Evolutionary conservation across 2,888 invertebrate species (phyloP).

Genomic region (Polydrusus cervinus): DNA sequence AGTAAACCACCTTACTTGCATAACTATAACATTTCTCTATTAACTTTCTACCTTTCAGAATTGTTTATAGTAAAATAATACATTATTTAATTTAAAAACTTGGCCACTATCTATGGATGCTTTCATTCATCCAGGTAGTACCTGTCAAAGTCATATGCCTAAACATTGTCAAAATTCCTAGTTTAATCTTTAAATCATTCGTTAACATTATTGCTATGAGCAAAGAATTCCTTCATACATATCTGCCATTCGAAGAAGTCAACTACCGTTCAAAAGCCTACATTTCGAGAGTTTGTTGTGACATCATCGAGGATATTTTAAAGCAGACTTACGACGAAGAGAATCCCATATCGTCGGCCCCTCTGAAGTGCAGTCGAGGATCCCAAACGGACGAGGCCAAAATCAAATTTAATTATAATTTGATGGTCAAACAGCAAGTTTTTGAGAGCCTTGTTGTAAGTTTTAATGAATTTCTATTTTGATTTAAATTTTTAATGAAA

Average conservation of each 20-base stretch:
- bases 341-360: conserved; percentile 60
- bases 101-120: background rate
- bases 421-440: conserved; percentile 41
- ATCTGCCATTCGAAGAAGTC: conserved; percentile 43
- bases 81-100: background rate
- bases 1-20: too few species aligned
- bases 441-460: conserved; percentile 41
- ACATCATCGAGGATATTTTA: conserved; percentile 64
- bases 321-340: conserved; percentile 65
- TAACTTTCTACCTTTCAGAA: too few species aligned
- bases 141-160: conserved; percentile 1
- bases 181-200: conserved; percentile 36
- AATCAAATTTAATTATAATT: conserved; percentile 42
- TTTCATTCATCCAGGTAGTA: conserved; percentile 9
- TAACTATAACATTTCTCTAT: too few species aligned
- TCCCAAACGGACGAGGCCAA: conserved; percentile 58
- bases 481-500: background rate
- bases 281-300: conserved; percentile 62
- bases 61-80: too few species aligned
- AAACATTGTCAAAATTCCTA: conserved; percentile 56
- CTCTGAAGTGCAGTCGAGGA: conserved; percentile 58
- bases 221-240: conserved; percentile 45
- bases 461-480: background rate
- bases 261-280: conserved; percentile 61
- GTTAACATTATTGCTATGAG: conserved; percentile 46